phyloP scores from a whole-genome alignment of 37 sponge, comb jelly and placozoan genomes.

The Eunapius fragilis region DNA sequence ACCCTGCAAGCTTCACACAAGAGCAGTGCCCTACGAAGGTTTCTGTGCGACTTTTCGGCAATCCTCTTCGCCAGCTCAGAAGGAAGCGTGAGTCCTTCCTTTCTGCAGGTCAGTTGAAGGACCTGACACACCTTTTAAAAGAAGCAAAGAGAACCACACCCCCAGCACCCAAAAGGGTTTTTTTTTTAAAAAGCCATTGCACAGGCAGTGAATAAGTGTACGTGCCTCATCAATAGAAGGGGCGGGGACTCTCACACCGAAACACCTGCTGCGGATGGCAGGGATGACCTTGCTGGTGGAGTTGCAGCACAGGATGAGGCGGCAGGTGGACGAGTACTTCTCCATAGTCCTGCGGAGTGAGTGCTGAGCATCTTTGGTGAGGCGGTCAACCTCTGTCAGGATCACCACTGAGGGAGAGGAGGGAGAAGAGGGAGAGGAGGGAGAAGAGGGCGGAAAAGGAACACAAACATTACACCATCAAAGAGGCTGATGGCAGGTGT shows the following conservation, averaged over 20 bases:
- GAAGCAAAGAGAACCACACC: neutral
- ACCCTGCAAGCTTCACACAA: slow-evolving; percentile 95
- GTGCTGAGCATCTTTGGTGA: slow-evolving; percentile 97
- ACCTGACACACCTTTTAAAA: slow-evolving; percentile 67
- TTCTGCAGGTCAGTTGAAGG: slow-evolving; percentile 74
- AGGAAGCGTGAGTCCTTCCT: slow-evolving; percentile 85
- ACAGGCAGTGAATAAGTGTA: no score
- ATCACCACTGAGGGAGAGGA: slow-evolving; percentile 63
- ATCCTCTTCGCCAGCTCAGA: slow-evolving; percentile 88
- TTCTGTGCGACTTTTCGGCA: slow-evolving; percentile 85
- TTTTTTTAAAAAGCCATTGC: no score
- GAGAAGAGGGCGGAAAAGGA: neutral
- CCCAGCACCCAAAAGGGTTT: no score
- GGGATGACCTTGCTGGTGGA: slow-evolving; percentile 97
- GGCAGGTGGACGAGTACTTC: slow-evolving; percentile 93
- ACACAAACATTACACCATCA: no score
- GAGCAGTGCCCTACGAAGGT: slow-evolving; percentile 90
- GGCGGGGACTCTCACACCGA: slow-evolving; percentile 91
- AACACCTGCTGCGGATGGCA: slow-evolving; percentile 93
- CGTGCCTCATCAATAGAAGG: slow-evolving; percentile 86
- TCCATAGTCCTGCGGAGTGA: slow-evolving; percentile 98
- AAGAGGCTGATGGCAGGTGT: no score
- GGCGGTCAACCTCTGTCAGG: slow-evolving; percentile 87
- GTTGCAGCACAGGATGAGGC: slow-evolving; percentile 97
- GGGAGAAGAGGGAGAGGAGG: neutral